A percentile compares a stretch with the other conserved stretches of the same genome.
phyloP scores from a whole-genome alignment of 2,888 invertebrate species.

The Ennomos erosarius region DNA sequence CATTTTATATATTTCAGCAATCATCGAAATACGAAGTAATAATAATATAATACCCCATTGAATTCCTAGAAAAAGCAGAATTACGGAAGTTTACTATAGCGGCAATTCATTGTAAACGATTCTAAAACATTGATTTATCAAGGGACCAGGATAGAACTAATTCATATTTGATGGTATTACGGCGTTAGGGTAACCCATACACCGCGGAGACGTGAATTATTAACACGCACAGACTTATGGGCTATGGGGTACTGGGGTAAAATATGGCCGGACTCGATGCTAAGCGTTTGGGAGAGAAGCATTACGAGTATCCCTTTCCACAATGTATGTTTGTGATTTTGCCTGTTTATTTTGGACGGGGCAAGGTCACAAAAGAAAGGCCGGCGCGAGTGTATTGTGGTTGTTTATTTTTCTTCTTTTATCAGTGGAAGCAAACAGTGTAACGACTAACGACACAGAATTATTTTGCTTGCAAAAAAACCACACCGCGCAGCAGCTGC shows the following conservation, averaged over 20 bases:
- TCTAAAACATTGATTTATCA: constrained; percentile 52
- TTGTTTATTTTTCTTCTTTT: constrained; percentile 26
- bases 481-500: constrained; percentile 4
- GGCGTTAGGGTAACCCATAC: constrained; percentile 43
- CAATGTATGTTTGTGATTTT: constrained; percentile 38
- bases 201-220: constrained; percentile 49
- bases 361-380: constrained; percentile 20
- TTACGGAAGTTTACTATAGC: constrained; percentile 1
- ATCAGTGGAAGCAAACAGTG: constrained; percentile 15
- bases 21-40: neutral
- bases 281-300: constrained; percentile 34
- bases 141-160: constrained; percentile 45
- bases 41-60: neutral
- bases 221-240: constrained; percentile 34
- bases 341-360: too few relatives aligned
- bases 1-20: constrained; percentile 1
- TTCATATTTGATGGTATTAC: constrained; percentile 59
- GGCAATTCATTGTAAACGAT: constrained; percentile 15
- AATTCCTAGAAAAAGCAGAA: constrained; percentile 14
- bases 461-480: constrained; percentile 3
- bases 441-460: constrained; percentile 1
- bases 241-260: constrained; percentile 40
- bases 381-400: constrained; percentile 1
- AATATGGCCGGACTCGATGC: constrained; percentile 32
- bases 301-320: constrained; percentile 40